Evolutionary conservation across 2,113 vertebrate species (phyloP), one percentile per base, ranked within the genome.

Genomic region (Lophochroa leadbeateri): DNA sequence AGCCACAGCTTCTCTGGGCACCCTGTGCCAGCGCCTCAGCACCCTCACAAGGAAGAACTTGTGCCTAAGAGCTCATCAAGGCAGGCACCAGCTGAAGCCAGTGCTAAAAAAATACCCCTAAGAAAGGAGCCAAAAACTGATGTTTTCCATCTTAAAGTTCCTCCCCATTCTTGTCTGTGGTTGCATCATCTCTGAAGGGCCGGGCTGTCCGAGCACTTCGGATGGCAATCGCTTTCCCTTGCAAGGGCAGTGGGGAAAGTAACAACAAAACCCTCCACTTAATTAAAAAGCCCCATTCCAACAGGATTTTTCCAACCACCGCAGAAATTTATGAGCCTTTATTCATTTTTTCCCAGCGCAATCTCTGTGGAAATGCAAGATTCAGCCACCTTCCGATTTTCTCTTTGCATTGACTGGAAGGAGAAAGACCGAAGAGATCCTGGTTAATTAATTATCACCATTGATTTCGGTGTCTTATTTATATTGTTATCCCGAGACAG

Each of bases 211-310:
- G 17, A 65, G 78, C 5, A 2, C 11, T 7, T 35, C 9, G 6
- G 8, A 65, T 81, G 88, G 39, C 74, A 65, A 49, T 57, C 0
- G 2, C 58, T 82, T 87, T 52, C 84, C 68, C 86, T 90, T 8
- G 6, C 91, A 61, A 94, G 49, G 78, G 50, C 70, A 65, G 87
- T 18, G 61, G 68, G 69, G 35, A 75, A 95, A 87, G 94, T 24
- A 75, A 69, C 93, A 91, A 75, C 69, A 76, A 91, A 97, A 96
- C 88, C 92, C 95, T 96, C 39, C 94, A 94, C 95, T 96, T 97
- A 96, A 98, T 98, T 96, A 97, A 97, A 97, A 94, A 97, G 57
- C 44, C 57, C 58, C 74, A 57, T 35, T 82, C 55, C 61, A 78
- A 71, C 78, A 69, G 41, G 41, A 41, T 41, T 41, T 41, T 41